Evolutionary conservation across 2,113 vertebrate genomes (phyloP).

Genomic region (Alosa alosa): DNA sequence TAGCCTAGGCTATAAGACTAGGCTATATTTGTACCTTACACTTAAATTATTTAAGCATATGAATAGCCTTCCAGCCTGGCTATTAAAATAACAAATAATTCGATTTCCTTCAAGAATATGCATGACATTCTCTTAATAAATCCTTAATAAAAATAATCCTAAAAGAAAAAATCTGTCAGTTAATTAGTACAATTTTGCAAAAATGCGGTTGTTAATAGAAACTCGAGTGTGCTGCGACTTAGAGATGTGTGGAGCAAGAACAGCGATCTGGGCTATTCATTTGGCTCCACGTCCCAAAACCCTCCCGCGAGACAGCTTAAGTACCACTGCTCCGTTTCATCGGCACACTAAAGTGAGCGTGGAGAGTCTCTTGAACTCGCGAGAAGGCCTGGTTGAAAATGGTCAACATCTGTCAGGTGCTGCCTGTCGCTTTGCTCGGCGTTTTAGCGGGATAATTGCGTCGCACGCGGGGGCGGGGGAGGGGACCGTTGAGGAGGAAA

Average conservation of each 20-base stretch:
- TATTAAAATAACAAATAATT: neutral
- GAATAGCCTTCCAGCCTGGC: neutral
- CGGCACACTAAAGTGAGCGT: slow-evolving; percentile 56
- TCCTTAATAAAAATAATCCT: neutral
- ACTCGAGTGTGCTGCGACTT: neutral
- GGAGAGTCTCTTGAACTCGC: slow-evolving; percentile 66
- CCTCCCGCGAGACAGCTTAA: slow-evolving; percentile 25
- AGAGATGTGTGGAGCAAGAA: neutral
- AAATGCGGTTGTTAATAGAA: neutral
- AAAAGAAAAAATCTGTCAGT: too few relatives aligned
- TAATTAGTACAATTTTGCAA: too few relatives aligned
- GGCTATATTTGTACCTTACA: too few relatives aligned
- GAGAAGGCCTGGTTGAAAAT: slow-evolving; percentile 57
- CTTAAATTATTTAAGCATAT: neutral
- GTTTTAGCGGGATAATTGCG: slow-evolving; percentile 54
- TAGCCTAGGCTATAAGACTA: neutral
- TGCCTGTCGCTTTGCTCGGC: slow-evolving; percentile 55
- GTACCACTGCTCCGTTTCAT: slow-evolving; percentile 45
- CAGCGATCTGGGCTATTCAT: neutral
- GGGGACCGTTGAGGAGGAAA: neutral
- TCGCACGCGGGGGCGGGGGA: slow-evolving; percentile 12
- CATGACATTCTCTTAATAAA: neutral
- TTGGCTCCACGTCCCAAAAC: slow-evolving; percentile 31
- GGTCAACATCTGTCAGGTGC: slow-evolving; percentile 70
- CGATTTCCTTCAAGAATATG: neutral